Evolutionary conservation across 1,140 invertebrate genomes (phyloP), one percentile per base, ranked within the genome.

Genomic region (Drosophila sp.): DNA sequence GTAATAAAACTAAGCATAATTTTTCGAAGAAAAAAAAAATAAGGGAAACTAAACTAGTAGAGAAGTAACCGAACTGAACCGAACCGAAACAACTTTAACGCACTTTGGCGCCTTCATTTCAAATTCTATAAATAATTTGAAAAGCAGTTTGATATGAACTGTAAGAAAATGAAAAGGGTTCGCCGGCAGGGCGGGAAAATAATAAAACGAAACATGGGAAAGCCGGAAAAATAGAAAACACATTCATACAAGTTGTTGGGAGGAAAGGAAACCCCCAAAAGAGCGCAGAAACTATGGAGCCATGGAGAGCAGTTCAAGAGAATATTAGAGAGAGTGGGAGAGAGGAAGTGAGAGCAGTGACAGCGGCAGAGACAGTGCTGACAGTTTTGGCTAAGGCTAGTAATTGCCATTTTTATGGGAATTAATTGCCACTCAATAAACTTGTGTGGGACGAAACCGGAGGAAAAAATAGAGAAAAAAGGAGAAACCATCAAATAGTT

Each of bases 111-210:
- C 66, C 72, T 50, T 87, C 64, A 87, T 87, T 89, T 79, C 7
- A 83, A 87, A 87, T 87, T 87, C 83, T 87, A 87, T 87, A 87
- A 87, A 87, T 87, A 87, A 89, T 83, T 87, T 82, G 57, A 71
- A 87, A 87, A 87, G 79, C 76, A 56, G 83, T 87, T 83, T 50
- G 71, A 86, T 75, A 71, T 66, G 75, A 63, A 86, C 67, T 40
- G 81, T 75, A 60, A 8, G 23, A 50, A 50, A 50, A 50, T 50
- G 44, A 50, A 78, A 77, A 64, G 60, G 60, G 70, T 40, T 6
- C 2, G 35, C n/a, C 30, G 44, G 41, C 29, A 56, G 17, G 40
- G 29, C 32, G 27, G 33, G 27, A 25, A 44, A 11, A 50, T n/a
- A 30, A 47, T 68, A n/a, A 55, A 11, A 27, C 8, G 3, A 25